These are phyloP conservation scores for Lepus americanus DNA, from an alignment of 2,113 vertebrate genomes.

Conservation along the genomic window DNA sequence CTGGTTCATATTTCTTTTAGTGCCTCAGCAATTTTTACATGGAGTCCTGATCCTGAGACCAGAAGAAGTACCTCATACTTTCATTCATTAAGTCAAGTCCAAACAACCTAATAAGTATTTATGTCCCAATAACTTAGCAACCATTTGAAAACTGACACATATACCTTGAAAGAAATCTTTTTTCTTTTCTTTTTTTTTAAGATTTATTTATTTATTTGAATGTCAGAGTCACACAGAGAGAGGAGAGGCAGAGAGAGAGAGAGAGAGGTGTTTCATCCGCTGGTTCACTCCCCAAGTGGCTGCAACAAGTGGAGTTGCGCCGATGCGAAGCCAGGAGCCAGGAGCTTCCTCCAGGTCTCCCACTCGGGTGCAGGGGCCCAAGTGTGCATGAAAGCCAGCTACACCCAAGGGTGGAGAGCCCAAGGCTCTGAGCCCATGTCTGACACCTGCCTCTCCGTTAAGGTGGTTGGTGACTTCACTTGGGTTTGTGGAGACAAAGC, in stretches of 20 bases:
- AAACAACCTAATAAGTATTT: neutral
- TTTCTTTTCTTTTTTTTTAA: neutral
- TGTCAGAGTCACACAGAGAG: neutral
- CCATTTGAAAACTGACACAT: neutral
- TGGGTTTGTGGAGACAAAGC: neutral
- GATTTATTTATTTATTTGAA: too few relatives aligned
- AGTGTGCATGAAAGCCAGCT: neutral
- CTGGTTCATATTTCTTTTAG: neutral
- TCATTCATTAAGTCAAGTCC: neutral
- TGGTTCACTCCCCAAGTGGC: too few relatives aligned
- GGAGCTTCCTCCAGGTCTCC: too few relatives aligned
- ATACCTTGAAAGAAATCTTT: neutral
- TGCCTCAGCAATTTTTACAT: neutral
- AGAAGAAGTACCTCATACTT: neutral
- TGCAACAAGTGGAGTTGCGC: too few relatives aligned
- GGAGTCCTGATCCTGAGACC: neutral
- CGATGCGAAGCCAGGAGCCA: too few relatives aligned
- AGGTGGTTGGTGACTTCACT: neutral
- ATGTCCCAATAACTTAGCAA: neutral
- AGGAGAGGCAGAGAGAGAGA: neutral
- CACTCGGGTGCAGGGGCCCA: too few relatives aligned
- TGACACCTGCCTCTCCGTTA: neutral
- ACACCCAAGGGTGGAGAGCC: neutral
- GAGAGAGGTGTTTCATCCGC: too few relatives aligned
- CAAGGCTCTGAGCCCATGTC: accelerated